A percentile compares a stretch with the other conserved stretches of the same genome.
phyloP scores from a whole-genome alignment of 2,888 invertebrate species.

The Cistogaster globosa region DNA sequence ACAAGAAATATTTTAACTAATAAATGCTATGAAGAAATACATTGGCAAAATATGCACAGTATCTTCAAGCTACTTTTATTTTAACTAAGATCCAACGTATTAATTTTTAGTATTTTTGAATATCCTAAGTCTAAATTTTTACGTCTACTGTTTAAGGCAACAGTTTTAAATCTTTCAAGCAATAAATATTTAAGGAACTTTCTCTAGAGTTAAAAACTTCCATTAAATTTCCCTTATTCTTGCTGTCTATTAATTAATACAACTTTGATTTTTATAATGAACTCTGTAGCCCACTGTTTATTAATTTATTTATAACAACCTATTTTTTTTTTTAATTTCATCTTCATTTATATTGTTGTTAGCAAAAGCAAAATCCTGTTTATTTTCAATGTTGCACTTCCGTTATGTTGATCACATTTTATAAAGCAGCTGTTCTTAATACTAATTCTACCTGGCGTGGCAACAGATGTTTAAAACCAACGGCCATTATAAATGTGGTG shows the following conservation, averaged over 20 bases:
- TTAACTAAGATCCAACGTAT: no score
- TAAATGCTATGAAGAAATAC: not conserved
- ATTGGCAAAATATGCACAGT: constrained; percentile 24
- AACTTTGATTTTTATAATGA: no score
- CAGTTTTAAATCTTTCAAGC: no score
- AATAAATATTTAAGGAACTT: no score
- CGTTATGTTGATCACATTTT: constrained; percentile 75
- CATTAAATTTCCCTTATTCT: no score
- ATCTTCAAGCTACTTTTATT: not conserved
- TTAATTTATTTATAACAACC: constrained; percentile 50
- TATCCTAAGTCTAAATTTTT: no score
- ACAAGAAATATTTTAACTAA: constrained; percentile 11
- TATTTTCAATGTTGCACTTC: constrained; percentile 72
- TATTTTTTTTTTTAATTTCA: constrained; percentile 11
- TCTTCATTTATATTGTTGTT: constrained; percentile 31
- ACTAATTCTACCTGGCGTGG: constrained; percentile 71
- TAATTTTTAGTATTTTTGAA: no score
- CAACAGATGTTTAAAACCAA: constrained; percentile 62
- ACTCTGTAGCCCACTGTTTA: constrained; percentile 16
- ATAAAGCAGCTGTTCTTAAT: constrained; percentile 69
- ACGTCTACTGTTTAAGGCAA: no score
- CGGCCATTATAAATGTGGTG: constrained; percentile 62
- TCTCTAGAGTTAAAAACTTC: no score
- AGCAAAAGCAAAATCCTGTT: constrained; percentile 51
- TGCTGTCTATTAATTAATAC: no score